Conservation (phyloP, 2,888 invertebrate species). For the Drosophila macrospina region DNA sequence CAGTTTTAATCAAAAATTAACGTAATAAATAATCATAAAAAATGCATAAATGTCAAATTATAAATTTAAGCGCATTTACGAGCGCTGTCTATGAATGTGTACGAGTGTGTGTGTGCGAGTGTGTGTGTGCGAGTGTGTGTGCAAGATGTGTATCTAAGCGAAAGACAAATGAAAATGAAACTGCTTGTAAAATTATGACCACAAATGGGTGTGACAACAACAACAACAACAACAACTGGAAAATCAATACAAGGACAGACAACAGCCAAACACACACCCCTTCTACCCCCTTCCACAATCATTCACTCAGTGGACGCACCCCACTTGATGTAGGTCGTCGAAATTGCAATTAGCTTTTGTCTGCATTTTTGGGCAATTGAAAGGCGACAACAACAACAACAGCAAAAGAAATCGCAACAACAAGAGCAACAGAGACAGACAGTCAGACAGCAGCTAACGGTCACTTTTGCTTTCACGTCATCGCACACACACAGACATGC, state of each 20-base stretch:
- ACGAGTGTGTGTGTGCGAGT: background rate
- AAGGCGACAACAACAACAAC: slow-evolving; percentile 1
- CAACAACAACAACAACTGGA: slow-evolving; percentile 1
- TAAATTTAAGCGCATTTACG: slow-evolving; percentile 40
- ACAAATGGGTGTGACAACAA: slow-evolving; percentile 23
- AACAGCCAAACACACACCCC: background rate
- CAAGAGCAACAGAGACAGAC: background rate
- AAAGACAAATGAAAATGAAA: slow-evolving; percentile 22
- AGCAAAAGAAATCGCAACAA: background rate
- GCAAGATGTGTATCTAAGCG: slow-evolving; percentile 35
- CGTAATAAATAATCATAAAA: slow-evolving; percentile 70
- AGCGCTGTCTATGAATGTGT: slow-evolving; percentile 2
- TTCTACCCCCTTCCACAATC: background rate
- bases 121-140: slow-evolving; percentile 10
- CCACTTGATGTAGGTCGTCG: slow-evolving; percentile 58
- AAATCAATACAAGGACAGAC: slow-evolving; percentile 30
- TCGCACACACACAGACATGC: slow-evolving; percentile 9
- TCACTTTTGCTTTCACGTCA: slow-evolving; percentile 49
- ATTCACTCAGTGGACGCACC: slow-evolving; percentile 5
- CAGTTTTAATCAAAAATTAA: slow-evolving; percentile 68
- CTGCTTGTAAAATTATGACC: slow-evolving; percentile 3
- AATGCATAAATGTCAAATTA: slow-evolving; percentile 72
- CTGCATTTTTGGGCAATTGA: slow-evolving; percentile 50
- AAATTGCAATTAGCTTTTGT: slow-evolving; percentile 56
- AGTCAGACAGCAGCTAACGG: slow-evolving; percentile 15